Evolutionary conservation across 2,888 invertebrate genomes (phyloP).

Genomic region (Eupithecia subfuscata): DNA sequence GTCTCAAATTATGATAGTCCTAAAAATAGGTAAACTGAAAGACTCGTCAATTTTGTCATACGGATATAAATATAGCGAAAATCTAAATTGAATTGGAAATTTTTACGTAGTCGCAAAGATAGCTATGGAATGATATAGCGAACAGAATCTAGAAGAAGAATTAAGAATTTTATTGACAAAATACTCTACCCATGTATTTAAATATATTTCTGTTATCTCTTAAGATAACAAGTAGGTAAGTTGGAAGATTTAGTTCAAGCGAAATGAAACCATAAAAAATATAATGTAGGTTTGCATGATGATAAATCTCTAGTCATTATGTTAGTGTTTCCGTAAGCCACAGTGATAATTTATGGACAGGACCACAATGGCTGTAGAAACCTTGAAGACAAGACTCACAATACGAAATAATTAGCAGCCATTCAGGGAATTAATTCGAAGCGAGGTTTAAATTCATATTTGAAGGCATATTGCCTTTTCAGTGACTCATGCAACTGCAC

Average conservation of each 20-base stretch:
- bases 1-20: neutral
- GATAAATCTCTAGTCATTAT: conserved; percentile 6
- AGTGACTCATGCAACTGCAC: neutral
- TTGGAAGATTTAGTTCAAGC: neutral
- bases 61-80: too few species aligned
- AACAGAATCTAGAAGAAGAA: too few species aligned
- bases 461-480: neutral
- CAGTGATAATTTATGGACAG: conserved; percentile 5
- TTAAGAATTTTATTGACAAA: too few species aligned
- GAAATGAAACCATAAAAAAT: neutral
- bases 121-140: too few species aligned
- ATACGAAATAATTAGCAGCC: neutral
- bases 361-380: conserved; percentile 7
- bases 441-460: neutral
- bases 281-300: neutral
- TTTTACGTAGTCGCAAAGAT: too few species aligned
- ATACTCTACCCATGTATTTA: too few species aligned
- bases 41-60: too few species aligned
- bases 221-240: too few species aligned
- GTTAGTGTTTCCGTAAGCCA: conserved; percentile 3
- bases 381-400: conserved; percentile 8
- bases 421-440: neutral
- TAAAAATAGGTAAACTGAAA: neutral
- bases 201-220: too few species aligned
- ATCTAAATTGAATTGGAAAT: too few species aligned